These are phyloP conservation scores for Rugalucina vietnamica DNA, from an alignment of 2,888 invertebrate genomes.

Conservation along the genomic window DNA sequence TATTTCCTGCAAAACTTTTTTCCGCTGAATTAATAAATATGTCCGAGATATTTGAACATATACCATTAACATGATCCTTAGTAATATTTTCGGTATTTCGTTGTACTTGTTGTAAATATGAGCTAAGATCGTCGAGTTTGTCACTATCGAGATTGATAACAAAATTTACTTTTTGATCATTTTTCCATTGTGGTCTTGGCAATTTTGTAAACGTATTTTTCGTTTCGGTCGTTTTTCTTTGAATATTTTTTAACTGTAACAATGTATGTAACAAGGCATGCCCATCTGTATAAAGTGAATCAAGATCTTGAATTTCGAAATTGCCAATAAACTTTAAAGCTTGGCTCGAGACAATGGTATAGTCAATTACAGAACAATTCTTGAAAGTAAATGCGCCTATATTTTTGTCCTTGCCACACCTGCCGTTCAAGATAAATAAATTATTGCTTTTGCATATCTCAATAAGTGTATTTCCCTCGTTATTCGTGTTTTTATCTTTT, in stretches of 20 bases:
- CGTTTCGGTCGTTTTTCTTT: neutral
- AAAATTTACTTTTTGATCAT: neutral
- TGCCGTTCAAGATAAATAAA: constrained; percentile 2
- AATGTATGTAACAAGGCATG: neutral
- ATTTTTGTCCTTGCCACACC: constrained; percentile 6
- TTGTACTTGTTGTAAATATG: neutral
- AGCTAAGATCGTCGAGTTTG: neutral
- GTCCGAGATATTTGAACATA: neutral
- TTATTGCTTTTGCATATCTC: constrained; percentile 2
- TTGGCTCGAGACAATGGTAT: neutral
- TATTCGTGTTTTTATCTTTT: neutral
- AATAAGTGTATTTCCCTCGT: neutral
- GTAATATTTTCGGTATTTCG: neutral
- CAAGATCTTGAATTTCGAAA: neutral
- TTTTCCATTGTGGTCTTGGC: neutral
- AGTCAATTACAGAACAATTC: neutral
- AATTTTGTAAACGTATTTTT: neutral
- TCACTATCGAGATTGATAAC: neutral
- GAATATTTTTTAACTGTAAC: neutral
- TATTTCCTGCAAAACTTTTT: neutral
- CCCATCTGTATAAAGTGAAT: neutral
- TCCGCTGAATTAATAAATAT: neutral
- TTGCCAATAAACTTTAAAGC: neutral
- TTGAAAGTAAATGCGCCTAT: neutral
- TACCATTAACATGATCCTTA: neutral